Evolutionary conservation across 2,797 vertebrate genomes (phyloP).

Genomic region (Brachymystax lenok): DNA sequence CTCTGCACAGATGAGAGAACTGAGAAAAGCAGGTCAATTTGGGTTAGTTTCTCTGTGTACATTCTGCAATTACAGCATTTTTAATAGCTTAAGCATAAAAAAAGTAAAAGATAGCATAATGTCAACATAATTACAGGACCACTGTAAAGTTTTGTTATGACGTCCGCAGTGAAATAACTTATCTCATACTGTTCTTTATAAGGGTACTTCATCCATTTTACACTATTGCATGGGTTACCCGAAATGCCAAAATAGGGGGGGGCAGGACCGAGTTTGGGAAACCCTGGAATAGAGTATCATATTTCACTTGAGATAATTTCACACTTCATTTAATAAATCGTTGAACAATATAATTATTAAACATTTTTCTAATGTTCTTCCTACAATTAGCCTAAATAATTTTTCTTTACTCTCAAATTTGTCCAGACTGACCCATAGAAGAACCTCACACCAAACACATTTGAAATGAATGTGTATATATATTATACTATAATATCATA

Average conservation of each 20-base stretch:
- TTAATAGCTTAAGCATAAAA: neutral
- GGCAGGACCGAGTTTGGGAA: too few species aligned
- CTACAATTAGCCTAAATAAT: neutral
- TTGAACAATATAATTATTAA: neutral
- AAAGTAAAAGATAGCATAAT: neutral
- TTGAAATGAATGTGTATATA: neutral
- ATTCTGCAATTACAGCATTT: neutral
- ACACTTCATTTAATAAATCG: neutral
- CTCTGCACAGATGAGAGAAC: neutral
- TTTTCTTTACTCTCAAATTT: neutral
- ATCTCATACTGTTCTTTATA: neutral
- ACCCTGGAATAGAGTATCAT: neutral
- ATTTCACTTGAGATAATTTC: neutral
- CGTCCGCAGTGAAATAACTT: neutral
- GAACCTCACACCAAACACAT: neutral
- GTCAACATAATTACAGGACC: neutral
- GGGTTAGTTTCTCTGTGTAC: constrained; percentile 19
- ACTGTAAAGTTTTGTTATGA: neutral
- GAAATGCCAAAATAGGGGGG: neutral
- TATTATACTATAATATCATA: neutral
- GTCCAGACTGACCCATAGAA: neutral
- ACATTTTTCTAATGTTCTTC: neutral
- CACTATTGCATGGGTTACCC: neutral
- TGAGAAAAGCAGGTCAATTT: constrained; percentile 2
- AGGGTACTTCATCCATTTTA: neutral